These are phyloP conservation scores for Cylas formicarius DNA, from an alignment of 1,140 invertebrate species.

Conservation along the genomic window DNA sequence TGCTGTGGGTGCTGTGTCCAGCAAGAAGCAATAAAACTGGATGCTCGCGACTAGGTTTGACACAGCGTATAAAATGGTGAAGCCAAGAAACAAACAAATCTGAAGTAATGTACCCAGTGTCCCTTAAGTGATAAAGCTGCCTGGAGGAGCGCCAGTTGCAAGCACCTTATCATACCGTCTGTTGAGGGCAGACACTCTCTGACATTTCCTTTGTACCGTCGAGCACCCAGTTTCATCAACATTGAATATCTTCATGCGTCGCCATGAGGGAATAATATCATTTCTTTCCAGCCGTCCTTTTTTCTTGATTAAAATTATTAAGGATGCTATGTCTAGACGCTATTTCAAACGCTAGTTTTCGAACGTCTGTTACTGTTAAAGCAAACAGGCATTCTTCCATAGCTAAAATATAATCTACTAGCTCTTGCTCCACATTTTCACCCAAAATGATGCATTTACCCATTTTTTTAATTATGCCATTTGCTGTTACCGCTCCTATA, in stretches of 20 bases:
- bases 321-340: no score
- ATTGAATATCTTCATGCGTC: constrained; percentile 40
- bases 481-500: constrained; percentile 1
- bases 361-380: no score
- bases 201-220: constrained; percentile 13
- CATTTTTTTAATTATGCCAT: constrained; percentile 7
- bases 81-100: constrained; percentile 25
- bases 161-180: constrained; percentile 11
- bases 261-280: constrained; percentile 26
- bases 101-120: constrained; percentile 27
- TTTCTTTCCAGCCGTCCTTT: no score
- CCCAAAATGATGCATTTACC: background rate
- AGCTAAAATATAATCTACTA: constrained; percentile 2
- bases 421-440: constrained; percentile 1
- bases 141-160: constrained; percentile 15
- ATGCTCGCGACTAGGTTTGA: constrained; percentile 21
- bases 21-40: constrained; percentile 31
- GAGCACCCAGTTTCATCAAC: constrained; percentile 36
- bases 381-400: background rate
- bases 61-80: constrained; percentile 21
- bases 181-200: constrained; percentile 23
- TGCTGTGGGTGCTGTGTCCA: constrained; percentile 30
- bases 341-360: no score
- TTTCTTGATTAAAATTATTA: no score
- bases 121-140: constrained; percentile 16